phyloP scores from a whole-genome alignment of 2,888 invertebrate genomes.

The Icerya purchasi region DNA sequence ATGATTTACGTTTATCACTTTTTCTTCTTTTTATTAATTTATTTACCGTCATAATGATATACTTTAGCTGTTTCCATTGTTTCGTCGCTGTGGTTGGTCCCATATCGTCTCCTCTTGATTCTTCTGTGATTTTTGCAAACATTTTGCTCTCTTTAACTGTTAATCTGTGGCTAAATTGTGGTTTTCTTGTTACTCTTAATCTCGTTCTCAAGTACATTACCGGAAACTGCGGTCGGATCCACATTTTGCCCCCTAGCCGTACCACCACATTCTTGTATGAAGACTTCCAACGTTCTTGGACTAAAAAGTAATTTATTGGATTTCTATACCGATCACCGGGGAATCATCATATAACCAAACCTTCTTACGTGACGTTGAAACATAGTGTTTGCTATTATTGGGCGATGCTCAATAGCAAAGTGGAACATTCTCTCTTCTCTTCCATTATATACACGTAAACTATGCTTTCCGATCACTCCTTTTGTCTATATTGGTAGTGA shows the following conservation, averaged over 20 bases:
- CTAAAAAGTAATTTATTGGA: background rate
- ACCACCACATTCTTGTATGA: background rate
- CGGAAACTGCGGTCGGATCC: background rate
- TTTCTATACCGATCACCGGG: background rate
- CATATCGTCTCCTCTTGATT: background rate
- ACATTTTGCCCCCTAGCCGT: background rate
- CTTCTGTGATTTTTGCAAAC: background rate
- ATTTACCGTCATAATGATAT: background rate
- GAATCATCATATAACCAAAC: background rate
- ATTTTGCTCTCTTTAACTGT: background rate
- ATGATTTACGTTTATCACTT: background rate
- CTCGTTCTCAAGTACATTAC: background rate
- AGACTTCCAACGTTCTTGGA: background rate
- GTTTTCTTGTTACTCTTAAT: background rate
- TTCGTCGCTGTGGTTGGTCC: background rate
- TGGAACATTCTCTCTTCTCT: background rate
- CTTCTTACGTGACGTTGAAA: background rate
- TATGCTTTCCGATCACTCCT: background rate
- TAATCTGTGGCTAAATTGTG: background rate
- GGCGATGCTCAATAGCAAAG: background rate
- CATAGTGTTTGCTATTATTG: background rate
- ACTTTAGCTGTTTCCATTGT: background rate
- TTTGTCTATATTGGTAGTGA: background rate
- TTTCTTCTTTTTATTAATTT: background rate
- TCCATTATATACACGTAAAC: background rate